These are phyloP conservation scores for Prunella himalayana DNA, from an alignment of 2,113 vertebrate genomes.

Conservation along the genomic window DNA sequence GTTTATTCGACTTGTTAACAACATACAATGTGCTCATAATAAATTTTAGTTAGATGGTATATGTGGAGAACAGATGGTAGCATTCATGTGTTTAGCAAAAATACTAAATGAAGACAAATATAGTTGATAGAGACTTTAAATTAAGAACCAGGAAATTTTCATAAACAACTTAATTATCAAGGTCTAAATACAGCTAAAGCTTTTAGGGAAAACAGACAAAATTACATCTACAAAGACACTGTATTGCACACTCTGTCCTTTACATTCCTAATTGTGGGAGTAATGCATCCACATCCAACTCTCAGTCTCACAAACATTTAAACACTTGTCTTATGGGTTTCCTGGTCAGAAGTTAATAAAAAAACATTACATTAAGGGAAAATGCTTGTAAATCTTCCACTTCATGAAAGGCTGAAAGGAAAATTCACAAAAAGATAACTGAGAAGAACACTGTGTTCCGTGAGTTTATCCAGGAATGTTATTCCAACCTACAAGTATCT, in stretches of 20 bases:
- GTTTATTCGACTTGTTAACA: not conserved
- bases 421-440: not conserved
- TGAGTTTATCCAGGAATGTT: not conserved
- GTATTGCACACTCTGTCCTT: not conserved
- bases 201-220: not conserved
- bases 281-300: not conserved
- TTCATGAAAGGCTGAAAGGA: not conserved
- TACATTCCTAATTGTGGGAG: not conserved
- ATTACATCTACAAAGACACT: not conserved
- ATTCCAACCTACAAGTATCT: not conserved
- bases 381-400: not conserved
- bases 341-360: not conserved
- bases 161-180: slow-evolving; percentile 10
- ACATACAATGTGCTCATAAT: not conserved
- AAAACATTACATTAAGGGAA: not conserved
- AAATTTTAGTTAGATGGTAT: not conserved
- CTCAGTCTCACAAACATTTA: not conserved
- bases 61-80: slow-evolving; percentile 14
- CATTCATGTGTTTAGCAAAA: not conserved
- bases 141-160: slow-evolving; percentile 7
- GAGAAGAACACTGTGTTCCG: not conserved
- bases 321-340: not conserved
- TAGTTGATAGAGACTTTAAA: slow-evolving; percentile 18
- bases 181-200: not conserved
- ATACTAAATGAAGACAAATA: slow-evolving; percentile 36